Evolutionary conservation across 1,140 invertebrate species (phyloP), one percentile per base, ranked within the genome.

Genomic region (Amyelois transitella): DNA sequence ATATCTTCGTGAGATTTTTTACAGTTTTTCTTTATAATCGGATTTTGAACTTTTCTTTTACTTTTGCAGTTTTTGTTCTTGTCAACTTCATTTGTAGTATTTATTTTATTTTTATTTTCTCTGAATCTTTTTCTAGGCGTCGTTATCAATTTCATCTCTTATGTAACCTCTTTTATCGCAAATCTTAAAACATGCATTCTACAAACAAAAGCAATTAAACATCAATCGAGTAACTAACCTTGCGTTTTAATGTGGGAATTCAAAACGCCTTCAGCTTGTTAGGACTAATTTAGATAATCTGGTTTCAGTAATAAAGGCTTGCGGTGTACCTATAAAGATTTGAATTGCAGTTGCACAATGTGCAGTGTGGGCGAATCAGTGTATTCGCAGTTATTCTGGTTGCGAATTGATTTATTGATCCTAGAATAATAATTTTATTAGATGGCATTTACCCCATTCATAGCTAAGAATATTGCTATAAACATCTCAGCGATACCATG

Each of bases 241-340:
- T 72, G 71, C 50, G 58, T 74, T 68, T 65, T 81, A 73, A 75
- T 75, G 77, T 83, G 72, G 69, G 80, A 82, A 77, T 64, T 73
- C 53, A 52, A 60, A 47, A 58, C 32, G 53, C 53, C 52, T 64
- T 61, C 57, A 60, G 63, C 55, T 58, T 43, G 60, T 70, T 64
- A 66, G 60, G 32, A 63, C 60, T 66, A 64, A 77, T 75, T 75
- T 71, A 68, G 57, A 72, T 74, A 72, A 67, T 71, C 66, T 68
- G 47, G 55, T 68, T 66, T 62, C 61, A 18, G 53, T 60, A 60
- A 58, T 65, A 64, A 62, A 63, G 57, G 44, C 71, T 60, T 66
- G 51, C 52, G 66, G 64, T 63, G 59, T 44, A 47, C 54, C 56
- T 62, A 65, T 69, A 56, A 49, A 21, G 19, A 43, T 38, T 43